Conservation (phyloP, 1,140 invertebrate species). For the Drosophila kohkoa region DNA sequence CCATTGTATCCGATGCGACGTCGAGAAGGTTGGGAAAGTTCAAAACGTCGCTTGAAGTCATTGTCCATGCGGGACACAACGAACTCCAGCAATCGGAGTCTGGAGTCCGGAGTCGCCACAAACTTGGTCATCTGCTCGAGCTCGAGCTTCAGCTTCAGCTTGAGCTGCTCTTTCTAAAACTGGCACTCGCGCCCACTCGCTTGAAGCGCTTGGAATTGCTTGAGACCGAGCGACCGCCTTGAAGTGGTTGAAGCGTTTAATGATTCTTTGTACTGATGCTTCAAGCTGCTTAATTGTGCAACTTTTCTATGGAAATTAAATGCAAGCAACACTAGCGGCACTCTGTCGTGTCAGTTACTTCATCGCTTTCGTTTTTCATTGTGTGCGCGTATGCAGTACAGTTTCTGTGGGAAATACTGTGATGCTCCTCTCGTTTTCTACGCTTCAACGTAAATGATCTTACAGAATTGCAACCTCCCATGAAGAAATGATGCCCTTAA, state of each 20-base stretch:
- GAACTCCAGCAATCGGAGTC: conserved; percentile 31
- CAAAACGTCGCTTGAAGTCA: conserved; percentile 53
- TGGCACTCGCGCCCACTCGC: conserved; percentile 73
- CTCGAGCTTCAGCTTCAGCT: too few relatives aligned
- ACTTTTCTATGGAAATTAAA: conserved; percentile 79
- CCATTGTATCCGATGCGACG: conserved; percentile 56
- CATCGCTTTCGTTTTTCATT: conserved; percentile 80
- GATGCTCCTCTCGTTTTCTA: conserved; percentile 37
- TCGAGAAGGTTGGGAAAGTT: conserved; percentile 71
- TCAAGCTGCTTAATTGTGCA: conserved; percentile 78
- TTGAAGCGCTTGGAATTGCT: conserved; percentile 14
- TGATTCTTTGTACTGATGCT: conserved; percentile 60
- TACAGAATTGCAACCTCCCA: neutral
- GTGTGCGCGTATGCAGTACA: conserved; percentile 9
- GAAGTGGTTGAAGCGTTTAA: conserved; percentile 57
- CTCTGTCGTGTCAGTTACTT: conserved; percentile 63
- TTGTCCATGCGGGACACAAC: conserved; percentile 65
- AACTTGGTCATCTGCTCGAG: conserved; percentile 37
- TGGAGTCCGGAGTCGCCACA: neutral
- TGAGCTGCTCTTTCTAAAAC: conserved; percentile 18
- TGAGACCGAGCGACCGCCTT: conserved; percentile 27
- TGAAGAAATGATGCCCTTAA: too few relatives aligned
- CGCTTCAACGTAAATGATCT: neutral
- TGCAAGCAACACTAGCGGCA: conserved; percentile 37
- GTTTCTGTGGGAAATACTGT: conserved; percentile 43